phyloP scores from a whole-genome alignment of 2,797 vertebrate genomes.

The Phrynocephalus forsythii region DNA sequence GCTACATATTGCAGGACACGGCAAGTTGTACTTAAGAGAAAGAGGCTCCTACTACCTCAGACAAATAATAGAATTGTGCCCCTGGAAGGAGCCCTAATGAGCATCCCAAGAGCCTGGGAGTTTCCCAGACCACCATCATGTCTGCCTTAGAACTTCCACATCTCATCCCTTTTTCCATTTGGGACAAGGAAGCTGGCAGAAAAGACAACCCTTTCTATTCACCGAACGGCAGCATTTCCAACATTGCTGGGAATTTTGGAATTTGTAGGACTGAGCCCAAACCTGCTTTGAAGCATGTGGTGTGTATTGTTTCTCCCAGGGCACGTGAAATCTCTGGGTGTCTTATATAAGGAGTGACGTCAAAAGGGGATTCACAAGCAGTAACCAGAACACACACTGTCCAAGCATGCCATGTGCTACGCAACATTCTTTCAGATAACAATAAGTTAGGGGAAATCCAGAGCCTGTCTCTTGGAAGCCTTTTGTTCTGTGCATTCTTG shows the following conservation, averaged over 20 bases:
- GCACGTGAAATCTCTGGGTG: background rate
- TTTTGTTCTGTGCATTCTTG: too few relatives aligned
- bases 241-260: background rate
- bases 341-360: background rate
- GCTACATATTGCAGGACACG: background rate
- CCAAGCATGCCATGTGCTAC: background rate
- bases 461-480: too few relatives aligned
- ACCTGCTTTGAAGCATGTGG: background rate
- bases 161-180: background rate
- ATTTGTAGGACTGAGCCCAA: background rate
- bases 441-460: slow-evolving; percentile 19
- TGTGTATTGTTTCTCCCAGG: background rate
- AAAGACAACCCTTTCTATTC: background rate
- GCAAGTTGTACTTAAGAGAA: background rate
- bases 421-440: background rate
- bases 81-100: background rate
- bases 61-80: background rate
- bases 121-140: background rate
- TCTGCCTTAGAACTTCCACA: background rate
- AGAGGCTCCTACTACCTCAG: too few relatives aligned
- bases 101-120: background rate
- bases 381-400: background rate
- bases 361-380: slow-evolving; percentile 33
- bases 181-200: background rate
- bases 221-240: background rate